These are phyloP conservation scores for Epizoanthus scotinus DNA, from an alignment of 92 coral and sea anemone genomes.

Conservation along the genomic window DNA sequence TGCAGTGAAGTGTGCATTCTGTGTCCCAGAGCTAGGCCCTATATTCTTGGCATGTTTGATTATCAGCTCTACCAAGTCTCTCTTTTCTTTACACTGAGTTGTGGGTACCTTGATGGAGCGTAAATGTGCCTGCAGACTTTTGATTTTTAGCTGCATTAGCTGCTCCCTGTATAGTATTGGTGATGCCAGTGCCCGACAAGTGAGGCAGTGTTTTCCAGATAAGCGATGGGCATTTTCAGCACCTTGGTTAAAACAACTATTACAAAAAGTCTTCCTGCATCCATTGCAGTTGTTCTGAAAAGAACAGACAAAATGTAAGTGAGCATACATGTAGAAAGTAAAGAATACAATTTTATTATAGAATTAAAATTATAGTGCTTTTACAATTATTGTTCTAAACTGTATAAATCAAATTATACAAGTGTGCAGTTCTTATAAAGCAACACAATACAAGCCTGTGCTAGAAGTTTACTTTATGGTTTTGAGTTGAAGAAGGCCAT, in stretches of 20 bases:
- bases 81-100: conserved; percentile 83
- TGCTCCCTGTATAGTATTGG: conserved; percentile 69
- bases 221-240: conserved; percentile 51
- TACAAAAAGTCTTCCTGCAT: conserved; percentile 75
- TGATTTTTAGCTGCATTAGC: conserved; percentile 69
- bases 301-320: background rate
- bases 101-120: conserved; percentile 64
- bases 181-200: conserved; percentile 80
- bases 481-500: too few relatives aligned
- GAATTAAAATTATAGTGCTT: too few relatives aligned
- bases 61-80: conserved; percentile 83
- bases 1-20: conserved; percentile 26
- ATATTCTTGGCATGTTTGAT: conserved; percentile 65
- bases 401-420: too few relatives aligned
- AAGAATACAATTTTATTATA: too few relatives aligned
- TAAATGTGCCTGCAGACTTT: conserved; percentile 84
- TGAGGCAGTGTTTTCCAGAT: conserved; percentile 68
- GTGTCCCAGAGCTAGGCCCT: conserved; percentile 15
- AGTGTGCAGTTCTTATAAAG: too few relatives aligned
- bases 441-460: too few relatives aligned
- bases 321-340: too few relatives aligned
- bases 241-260: conserved; percentile 78
- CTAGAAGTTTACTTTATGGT: too few relatives aligned
- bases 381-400: too few relatives aligned
- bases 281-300: conserved; percentile 74